Evolutionary conservation across 2,113 vertebrate genomes (phyloP).

Genomic region (Ophthalmolycus amberensis): DNA sequence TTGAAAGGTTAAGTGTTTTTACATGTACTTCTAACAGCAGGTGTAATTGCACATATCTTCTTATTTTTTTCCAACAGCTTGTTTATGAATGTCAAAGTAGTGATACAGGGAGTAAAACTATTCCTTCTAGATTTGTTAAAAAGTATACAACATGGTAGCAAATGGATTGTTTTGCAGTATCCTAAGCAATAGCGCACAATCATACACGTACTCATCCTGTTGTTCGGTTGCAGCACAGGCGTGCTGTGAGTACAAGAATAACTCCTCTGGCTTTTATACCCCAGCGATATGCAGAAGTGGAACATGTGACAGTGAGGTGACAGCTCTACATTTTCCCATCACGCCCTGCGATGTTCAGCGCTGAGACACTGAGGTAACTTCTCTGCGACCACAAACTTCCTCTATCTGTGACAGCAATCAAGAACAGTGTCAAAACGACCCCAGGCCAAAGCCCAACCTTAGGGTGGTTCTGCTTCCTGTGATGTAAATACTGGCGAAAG

Average conservation of each 20-base stretch:
- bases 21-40: not conserved
- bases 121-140: not conserved
- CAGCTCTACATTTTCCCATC: conserved; percentile 67
- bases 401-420: conserved; percentile 53
- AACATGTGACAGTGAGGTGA: conserved; percentile 71
- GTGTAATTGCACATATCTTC: not conserved
- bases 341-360: conserved; percentile 42
- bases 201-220: not conserved
- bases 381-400: conserved; percentile 72
- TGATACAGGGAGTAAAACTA: not conserved
- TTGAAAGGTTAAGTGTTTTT: not conserved
- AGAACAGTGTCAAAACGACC: conserved; percentile 43
- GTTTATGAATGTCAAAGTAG: not conserved
- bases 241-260: conserved; percentile 73
- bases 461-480: conserved; percentile 67
- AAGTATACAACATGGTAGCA: not conserved
- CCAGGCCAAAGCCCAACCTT: conserved; percentile 24
- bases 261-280: conserved; percentile 78
- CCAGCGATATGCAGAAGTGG: conserved; percentile 70
- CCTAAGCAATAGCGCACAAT: not conserved
- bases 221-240: conserved; percentile 11
- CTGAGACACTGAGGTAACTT: conserved; percentile 33
- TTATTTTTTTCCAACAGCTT: accelerated
- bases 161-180: not conserved
- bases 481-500: conserved; percentile 39